Conservation (phyloP, 2,113 vertebrate genomes). For the Brachypodius melanocephalos region DNA sequence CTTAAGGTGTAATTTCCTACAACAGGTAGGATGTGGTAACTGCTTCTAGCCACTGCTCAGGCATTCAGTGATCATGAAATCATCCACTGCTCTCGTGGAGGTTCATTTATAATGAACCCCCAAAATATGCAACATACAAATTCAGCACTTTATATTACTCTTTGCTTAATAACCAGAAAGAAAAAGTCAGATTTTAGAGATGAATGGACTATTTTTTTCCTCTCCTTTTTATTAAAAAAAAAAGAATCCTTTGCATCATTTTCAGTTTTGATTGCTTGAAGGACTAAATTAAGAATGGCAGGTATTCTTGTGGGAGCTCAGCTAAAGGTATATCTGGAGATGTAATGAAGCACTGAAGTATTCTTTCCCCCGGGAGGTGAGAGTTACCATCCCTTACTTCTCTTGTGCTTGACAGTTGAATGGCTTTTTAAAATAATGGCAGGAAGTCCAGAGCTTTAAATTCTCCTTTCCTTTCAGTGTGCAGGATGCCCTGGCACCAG, state of each 20-base stretch:
- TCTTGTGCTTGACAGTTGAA: background rate
- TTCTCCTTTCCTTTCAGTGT: background rate
- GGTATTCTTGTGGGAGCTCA: background rate
- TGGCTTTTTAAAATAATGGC: background rate
- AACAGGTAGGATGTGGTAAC: background rate
- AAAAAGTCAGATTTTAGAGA: background rate
- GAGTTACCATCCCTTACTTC: constrained; percentile 1
- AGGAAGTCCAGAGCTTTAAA: constrained; percentile 17
- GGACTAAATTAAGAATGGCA: background rate
- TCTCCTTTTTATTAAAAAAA: background rate
- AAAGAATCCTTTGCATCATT: background rate
- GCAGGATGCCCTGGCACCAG: background rate
- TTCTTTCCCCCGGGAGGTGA: background rate
- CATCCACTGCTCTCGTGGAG: background rate
- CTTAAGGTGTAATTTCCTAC: no score
- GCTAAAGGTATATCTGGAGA: background rate
- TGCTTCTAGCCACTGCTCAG: background rate
- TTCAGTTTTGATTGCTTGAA: background rate
- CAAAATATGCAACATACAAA: background rate
- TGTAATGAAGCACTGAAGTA: background rate
- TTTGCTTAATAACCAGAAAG: background rate
- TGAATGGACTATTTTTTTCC: fast-evolving
- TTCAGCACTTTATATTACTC: background rate
- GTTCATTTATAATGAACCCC: background rate
- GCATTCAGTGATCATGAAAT: background rate